Evolutionary conservation across 2,888 invertebrate species (phyloP).

Genomic region (Margaritifera margaritifera): DNA sequence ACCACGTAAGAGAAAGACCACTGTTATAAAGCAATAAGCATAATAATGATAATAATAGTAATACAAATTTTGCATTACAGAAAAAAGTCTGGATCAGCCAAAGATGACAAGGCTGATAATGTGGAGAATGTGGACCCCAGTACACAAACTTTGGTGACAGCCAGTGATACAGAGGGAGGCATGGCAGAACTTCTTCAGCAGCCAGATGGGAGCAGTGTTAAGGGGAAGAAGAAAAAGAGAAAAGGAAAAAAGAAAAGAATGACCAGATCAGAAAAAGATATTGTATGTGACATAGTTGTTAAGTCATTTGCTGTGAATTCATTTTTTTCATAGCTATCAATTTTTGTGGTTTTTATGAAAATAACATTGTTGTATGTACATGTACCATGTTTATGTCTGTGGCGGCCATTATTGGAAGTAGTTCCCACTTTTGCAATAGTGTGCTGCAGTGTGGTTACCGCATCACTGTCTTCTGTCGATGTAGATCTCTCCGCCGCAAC

Average conservation of each 20-base stretch:
- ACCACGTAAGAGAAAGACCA: too few relatives aligned
- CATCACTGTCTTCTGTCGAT: too few relatives aligned
- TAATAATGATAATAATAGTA: too few relatives aligned
- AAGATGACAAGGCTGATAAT: conserved; percentile 39
- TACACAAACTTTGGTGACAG: conserved; percentile 42
- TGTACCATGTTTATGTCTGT: too few relatives aligned
- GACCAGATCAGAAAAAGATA: conserved; percentile 55
- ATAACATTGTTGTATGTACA: too few relatives aligned
- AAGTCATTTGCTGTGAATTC: neutral
- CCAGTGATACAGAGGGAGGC: conserved; percentile 41
- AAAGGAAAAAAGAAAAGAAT: conserved; percentile 51
- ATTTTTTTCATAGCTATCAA: neutral
- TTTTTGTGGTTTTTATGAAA: neutral
- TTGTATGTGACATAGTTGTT: conserved; percentile 32
- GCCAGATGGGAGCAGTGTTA: conserved; percentile 9
- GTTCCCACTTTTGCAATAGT: too few relatives aligned
- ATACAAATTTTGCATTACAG: conserved; percentile 2
- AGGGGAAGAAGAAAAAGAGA: conserved; percentile 41
- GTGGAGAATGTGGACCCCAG: conserved; percentile 46
- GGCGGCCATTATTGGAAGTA: too few relatives aligned
- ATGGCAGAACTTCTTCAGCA: conserved; percentile 28
- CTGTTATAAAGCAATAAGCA: too few relatives aligned
- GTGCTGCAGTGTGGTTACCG: too few relatives aligned
- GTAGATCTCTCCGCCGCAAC: too few relatives aligned
- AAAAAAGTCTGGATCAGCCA: conserved; percentile 38